Percentiles rank a stretch among this genome's conserved stretches.
Evolutionary conservation across 2,888 invertebrate genomes (phyloP).

Genomic region (Lycocerus yunnanus): DNA sequence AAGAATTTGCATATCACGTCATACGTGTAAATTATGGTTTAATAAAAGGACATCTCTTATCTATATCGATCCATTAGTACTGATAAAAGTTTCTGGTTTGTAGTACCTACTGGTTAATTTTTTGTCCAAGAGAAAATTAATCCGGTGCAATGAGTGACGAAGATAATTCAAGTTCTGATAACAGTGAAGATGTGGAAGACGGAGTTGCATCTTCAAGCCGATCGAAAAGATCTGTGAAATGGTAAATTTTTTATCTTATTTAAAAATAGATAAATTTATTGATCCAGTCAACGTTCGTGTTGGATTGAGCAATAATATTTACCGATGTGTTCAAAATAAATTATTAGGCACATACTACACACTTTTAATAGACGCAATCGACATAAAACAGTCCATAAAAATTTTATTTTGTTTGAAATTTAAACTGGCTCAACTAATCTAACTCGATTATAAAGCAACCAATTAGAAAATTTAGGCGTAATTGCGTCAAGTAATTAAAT

Average conservation of each 20-base stretch:
- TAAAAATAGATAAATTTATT: slow-evolving; percentile 12
- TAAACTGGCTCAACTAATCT: neutral
- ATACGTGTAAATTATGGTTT: neutral
- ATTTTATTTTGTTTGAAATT: neutral
- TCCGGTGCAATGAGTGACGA: slow-evolving; percentile 9
- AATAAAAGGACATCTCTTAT: neutral
- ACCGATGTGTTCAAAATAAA: neutral
- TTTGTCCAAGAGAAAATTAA: neutral
- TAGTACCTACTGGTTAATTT: neutral
- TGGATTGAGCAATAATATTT: neutral
- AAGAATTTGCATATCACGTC: neutral
- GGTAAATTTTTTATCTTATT: slow-evolving; percentile 20
- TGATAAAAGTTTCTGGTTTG: neutral
- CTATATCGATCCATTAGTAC: neutral
- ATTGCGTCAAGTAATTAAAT: too few species aligned
- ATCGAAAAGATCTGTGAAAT: slow-evolving; percentile 16
- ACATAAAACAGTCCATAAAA: neutral
- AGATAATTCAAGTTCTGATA: slow-evolving; percentile 27
- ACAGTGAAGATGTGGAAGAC: slow-evolving; percentile 29
- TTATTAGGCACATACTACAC: neutral
- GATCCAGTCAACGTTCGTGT: neutral
- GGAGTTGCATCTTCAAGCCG: slow-evolving; percentile 12
- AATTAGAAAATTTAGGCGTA: neutral
- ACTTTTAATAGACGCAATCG: neutral
- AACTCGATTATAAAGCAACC: neutral